These are phyloP conservation scores for Sarcophaga peregrina DNA, from an alignment of 1,140 invertebrate genomes.

Conservation along the genomic window DNA sequence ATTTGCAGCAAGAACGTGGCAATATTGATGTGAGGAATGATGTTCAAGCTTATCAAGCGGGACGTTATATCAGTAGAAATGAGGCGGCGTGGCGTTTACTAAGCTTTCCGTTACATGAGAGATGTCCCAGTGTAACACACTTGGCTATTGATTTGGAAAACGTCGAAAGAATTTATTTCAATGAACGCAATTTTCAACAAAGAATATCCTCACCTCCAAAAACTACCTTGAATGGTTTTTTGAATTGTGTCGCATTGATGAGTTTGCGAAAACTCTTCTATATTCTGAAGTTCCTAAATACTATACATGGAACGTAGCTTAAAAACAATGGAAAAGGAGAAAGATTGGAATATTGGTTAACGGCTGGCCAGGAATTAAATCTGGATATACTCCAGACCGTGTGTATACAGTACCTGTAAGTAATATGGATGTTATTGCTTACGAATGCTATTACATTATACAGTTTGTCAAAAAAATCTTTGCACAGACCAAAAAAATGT, in stretches of 20 bases:
- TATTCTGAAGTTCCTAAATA: not conserved
- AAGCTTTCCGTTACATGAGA: constrained; percentile 57
- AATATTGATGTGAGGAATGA: not conserved
- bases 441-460: not conserved
- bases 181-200: constrained; percentile 47
- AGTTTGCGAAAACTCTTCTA: constrained; percentile 40
- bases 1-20: constrained; percentile 17
- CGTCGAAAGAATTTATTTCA: constrained; percentile 62
- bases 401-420: not conserved
- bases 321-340: not conserved
- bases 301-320: not conserved
- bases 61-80: constrained; percentile 60
- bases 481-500: too few relatives aligned
- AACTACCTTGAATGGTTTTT: constrained; percentile 24
- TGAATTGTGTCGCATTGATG: constrained; percentile 21
- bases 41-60: constrained; percentile 55
- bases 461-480: too few relatives aligned
- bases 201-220: not conserved
- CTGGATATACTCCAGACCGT: not conserved
- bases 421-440: not conserved
- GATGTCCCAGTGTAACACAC: constrained; percentile 52
- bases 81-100: constrained; percentile 63
- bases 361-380: not conserved
- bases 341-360: too few relatives aligned
- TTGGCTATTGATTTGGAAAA: too few relatives aligned